Conservation (phyloP, 2,797 vertebrate species). For the Alca torda region DNA sequence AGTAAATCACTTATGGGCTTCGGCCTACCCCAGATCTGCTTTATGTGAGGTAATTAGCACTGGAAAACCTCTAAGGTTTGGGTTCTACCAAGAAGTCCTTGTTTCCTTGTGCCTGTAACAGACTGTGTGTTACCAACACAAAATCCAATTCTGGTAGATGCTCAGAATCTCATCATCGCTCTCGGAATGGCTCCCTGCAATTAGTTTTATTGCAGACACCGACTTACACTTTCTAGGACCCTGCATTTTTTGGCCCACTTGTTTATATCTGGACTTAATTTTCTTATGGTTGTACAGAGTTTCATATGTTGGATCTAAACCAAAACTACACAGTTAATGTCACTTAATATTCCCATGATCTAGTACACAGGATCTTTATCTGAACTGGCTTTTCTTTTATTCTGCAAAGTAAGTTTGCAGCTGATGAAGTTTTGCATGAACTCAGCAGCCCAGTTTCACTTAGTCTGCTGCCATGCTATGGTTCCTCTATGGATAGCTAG, state of each 20-base stretch:
- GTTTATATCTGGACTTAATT: neutral
- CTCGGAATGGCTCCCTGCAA: neutral
- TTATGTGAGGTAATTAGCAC: neutral
- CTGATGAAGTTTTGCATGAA: neutral
- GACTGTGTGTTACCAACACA: neutral
- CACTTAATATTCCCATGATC: neutral
- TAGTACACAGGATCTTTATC: neutral
- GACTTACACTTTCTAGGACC: neutral
- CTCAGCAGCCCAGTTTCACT: neutral
- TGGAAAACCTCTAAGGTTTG: neutral
- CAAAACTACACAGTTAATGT: neutral
- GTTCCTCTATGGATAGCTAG: neutral
- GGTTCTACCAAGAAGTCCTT: neutral
- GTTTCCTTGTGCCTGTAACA: neutral
- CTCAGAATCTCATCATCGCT: neutral
- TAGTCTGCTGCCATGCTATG: neutral
- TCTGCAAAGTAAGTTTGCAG: neutral
- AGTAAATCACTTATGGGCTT: neutral
- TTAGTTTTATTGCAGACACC: neutral
- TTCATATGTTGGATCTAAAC: neutral
- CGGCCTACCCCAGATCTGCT: neutral
- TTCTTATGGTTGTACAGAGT: neutral
- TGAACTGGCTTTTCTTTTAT: neutral
- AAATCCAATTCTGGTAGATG: neutral
- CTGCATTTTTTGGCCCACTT: neutral